Evolutionary conservation across 2,888 invertebrate genomes (phyloP).

Genomic region (Drosophila koepferae): DNA sequence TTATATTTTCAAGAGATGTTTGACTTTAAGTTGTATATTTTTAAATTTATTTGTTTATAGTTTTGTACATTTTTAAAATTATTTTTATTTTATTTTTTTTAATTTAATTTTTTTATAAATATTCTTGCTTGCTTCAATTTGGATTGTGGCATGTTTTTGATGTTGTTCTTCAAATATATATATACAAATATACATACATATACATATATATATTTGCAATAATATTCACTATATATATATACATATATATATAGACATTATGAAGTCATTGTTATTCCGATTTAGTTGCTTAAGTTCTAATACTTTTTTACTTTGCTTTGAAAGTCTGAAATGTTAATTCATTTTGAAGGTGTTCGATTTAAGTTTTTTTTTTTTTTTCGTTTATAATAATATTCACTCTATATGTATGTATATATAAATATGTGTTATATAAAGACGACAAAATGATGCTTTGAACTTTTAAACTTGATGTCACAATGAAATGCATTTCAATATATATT

Average conservation of each 20-base stretch:
- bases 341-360: constrained; percentile 46
- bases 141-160: constrained; percentile 62
- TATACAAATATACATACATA: constrained; percentile 12
- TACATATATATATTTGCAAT: constrained; percentile 42
- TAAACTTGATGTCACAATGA: constrained; percentile 61
- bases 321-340: constrained; percentile 66
- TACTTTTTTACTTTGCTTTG: constrained; percentile 58
- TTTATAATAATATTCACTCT: constrained; percentile 39
- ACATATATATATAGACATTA: constrained; percentile 11
- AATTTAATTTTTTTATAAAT: constrained; percentile 47
- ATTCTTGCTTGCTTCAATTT: constrained; percentile 54
- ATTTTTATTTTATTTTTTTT: constrained; percentile 16
- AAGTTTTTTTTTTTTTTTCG: constrained; percentile 4
- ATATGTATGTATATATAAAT: constrained; percentile 17
- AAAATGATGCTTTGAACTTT: constrained; percentile 73
- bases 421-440: constrained; percentile 65
- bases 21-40: constrained; percentile 25
- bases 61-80: constrained; percentile 71
- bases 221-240: constrained; percentile 22
- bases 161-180: constrained; percentile 12
- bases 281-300: constrained; percentile 43
- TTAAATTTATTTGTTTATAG: constrained; percentile 22
- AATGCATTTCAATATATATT: constrained; percentile 42
- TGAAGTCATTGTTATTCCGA: constrained; percentile 32
- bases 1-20: constrained; percentile 36